Evolutionary conservation across 2,113 vertebrate species (phyloP), one percentile per base, ranked within the genome.

Genomic region (Neoarius graeffei): DNA sequence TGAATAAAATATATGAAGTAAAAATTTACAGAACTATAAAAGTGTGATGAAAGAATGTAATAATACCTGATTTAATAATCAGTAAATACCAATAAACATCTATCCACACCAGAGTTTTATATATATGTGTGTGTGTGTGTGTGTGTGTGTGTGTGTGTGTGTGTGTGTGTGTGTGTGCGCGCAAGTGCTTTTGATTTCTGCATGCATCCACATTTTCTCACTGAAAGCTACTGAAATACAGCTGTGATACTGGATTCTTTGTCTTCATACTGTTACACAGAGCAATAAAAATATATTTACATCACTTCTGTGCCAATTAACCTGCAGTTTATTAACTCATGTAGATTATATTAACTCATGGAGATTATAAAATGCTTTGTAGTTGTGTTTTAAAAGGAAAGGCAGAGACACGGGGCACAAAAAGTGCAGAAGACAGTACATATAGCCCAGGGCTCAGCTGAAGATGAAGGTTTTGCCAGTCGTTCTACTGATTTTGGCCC

Each of bases 381-480:
- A 17, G 76, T 80, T 56, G 13, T 27, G 11, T 14, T 79, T 57
- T 86, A 87, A 80, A 89, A 84, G 60, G 59, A 81, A 42, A 25
- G n/a, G 14, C 30, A 25, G 20, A 77, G 9, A 52, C 19, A 56
- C 8, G 7, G 20, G 7, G 42, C 42, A 86, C 35, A 19, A 30
- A 54, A 0, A 15, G 15, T 30, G 19, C 56, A 77, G 10, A 77
- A 73, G 30, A 25, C 83, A 67, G 14, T 42, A 20, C 62, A 13
- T 27, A 13, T 35, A 59, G 79, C 30, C 4, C 5, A 52, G 30
- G 23, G 14, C 20, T 54, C 42, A 73, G 9, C 54, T 42, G 54
- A 87, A 76, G 14, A 92, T 89, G 89, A 91, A 89, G 84, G 87
- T 76, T 30, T 19, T 85, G 14, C 77, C 48, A 8, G 2, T 86